Base-by-base conservation (phyloP, 2,797 vertebrate genomes). In the Gambusia yucatana region DNA sequence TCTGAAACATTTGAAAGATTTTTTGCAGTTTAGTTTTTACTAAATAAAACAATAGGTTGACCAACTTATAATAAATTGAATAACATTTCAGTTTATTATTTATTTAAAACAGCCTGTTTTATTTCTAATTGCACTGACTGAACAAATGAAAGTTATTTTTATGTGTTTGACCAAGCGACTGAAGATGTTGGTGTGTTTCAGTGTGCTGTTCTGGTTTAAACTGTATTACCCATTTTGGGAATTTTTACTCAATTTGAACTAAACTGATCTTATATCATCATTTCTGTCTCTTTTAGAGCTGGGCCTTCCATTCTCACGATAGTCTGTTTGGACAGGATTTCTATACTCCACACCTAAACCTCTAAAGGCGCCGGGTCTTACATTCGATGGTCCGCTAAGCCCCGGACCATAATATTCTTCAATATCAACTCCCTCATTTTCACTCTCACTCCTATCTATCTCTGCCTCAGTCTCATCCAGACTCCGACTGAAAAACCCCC, bases 281-380 rank as follows among this genome's bases (percentile, higher is more conserved):
- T 65, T 43, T 65, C 28, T 73, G 61, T 46, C 20, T 78, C 73
- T 72, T 83, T 81, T 72, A 50, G 76, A 78, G 55, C 71, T 0
- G 30, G 59, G 86, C 75, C 75, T 79, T 65, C 55, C 69, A 75
- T 91, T 91, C 92, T 90, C 91, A 92, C 84, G 83, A 81, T 81
- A 77, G 84, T 69, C 90, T 95, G 94, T 94, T 96, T 95, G 92
- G 88, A 94, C 92, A 95, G 90, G 87, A 92, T 88, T 71, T 89
- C 85, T 55, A 77, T 80, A 41, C 88, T 88, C 87, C 81, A 92
- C 67, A 78, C 78, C 36, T 25, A 70, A 80, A 80, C 74, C 79
- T 80, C 61, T 75, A 82, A 86, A 88, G 73, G 84, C 17, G 9
- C 81, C 75, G 77, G 87, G 84, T 81, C 71, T 50, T n/a, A 79